A percentile compares a stretch with the other conserved stretches of the same genome.
Conservation (phyloP, 2,888 invertebrate genomes). For the Phortica okadai region DNA sequence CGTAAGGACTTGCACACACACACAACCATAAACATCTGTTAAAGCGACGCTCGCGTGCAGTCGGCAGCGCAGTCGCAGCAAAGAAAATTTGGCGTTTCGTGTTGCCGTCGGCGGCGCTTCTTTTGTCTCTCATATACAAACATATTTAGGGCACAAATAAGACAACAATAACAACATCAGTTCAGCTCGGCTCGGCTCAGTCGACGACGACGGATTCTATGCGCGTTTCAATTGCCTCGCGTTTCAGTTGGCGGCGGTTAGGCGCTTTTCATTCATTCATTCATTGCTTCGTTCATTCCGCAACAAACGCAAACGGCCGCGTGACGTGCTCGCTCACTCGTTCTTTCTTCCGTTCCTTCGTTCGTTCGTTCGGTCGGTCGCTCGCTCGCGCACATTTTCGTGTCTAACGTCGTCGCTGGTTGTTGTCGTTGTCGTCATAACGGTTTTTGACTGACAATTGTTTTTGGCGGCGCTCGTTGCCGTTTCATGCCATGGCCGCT, state of each 20-base stretch:
- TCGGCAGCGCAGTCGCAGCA: background rate
- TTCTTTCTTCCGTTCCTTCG: conserved; percentile 49
- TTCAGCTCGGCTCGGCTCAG: conserved; percentile 17
- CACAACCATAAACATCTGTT: conserved; percentile 21
- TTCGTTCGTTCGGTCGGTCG: conserved; percentile 65
- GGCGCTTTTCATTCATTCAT: conserved; percentile 55
- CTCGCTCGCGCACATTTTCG: conserved; percentile 46
- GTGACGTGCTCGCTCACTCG: conserved; percentile 57
- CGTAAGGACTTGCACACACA: conserved; percentile 6
- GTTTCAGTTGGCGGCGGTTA: conserved; percentile 57
- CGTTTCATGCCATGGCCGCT: background rate
- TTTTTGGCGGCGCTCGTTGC: conserved; percentile 26
- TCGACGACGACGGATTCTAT: conserved; percentile 7
- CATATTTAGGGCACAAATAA: background rate
- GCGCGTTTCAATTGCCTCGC: conserved; percentile 39
- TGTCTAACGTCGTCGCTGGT: conserved; percentile 41
- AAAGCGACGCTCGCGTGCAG: background rate
- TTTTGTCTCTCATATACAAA: conserved; percentile 5
- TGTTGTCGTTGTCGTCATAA: conserved; percentile 45
- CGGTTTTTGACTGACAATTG: conserved; percentile 25
- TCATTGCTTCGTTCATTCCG: conserved; percentile 52
- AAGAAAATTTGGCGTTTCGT: conserved; percentile 26
- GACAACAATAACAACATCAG: conserved; percentile 3
- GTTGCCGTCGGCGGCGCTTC: conserved; percentile 33
- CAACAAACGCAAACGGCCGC: conserved; percentile 24